Evolutionary conservation across 2,797 vertebrate genomes (phyloP).

Genomic region (Oryzias dopingdopingensis): DNA sequence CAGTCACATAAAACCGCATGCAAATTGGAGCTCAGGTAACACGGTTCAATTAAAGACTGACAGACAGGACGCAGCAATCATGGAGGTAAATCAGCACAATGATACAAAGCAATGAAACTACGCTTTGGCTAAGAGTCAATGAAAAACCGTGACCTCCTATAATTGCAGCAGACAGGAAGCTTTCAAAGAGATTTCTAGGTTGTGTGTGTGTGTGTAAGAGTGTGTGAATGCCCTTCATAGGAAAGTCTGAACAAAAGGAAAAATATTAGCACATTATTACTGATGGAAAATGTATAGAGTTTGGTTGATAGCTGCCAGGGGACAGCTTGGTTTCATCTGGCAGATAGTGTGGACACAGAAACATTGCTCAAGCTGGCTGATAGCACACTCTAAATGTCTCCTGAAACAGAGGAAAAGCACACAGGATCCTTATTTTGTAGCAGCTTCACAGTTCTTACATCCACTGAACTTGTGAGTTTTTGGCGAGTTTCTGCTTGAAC

Average conservation of each 20-base stretch:
- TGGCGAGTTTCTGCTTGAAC: too few species aligned
- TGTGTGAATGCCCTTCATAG: conserved; percentile 31
- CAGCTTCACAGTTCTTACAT: too few species aligned
- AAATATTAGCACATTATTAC: conserved; percentile 51
- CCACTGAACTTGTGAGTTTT: too few species aligned
- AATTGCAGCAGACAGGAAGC: conserved; percentile 55
- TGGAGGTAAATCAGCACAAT: conserved; percentile 58
- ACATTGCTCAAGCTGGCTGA: too few species aligned
- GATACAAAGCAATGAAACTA: conserved; percentile 44
- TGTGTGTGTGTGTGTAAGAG: conserved; percentile 11
- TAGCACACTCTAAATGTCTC: too few species aligned
- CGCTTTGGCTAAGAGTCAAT: conserved; percentile 45
- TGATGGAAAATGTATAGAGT: conserved; percentile 42
- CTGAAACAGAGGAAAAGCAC: too few species aligned
- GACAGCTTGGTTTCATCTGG: too few species aligned
- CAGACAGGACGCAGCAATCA: conserved; percentile 50
- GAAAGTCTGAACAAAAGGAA: conserved; percentile 41
- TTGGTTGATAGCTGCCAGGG: conserved; percentile 41
- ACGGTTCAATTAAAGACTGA: conserved; percentile 38
- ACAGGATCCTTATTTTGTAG: too few species aligned
- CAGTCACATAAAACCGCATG: conserved; percentile 10
- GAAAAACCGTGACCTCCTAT: conserved; percentile 58
- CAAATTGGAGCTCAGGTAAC: conserved; percentile 9
- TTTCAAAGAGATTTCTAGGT: conserved; percentile 24
- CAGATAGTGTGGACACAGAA: too few species aligned